phyloP scores from a whole-genome alignment of 2,888 invertebrate genomes.

The Colletes collaris region DNA sequence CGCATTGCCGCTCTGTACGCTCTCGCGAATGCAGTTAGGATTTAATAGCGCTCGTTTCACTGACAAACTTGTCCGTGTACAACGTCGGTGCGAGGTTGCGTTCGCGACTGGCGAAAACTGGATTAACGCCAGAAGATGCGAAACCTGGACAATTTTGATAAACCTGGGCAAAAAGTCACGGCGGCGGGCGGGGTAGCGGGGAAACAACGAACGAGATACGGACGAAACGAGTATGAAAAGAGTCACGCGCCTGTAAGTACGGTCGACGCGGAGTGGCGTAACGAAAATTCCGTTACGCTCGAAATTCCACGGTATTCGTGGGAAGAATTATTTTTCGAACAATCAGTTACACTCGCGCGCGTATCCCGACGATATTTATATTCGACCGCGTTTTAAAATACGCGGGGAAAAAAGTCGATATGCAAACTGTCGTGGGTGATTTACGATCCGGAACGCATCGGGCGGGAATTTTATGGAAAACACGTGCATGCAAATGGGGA shows the following conservation, averaged over 20 bases:
- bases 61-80: slow-evolving; percentile 74
- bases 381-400: slow-evolving; percentile 14
- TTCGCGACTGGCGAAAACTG: slow-evolving; percentile 69
- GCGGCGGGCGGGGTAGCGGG: neutral
- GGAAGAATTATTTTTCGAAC: slow-evolving; percentile 5
- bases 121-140: slow-evolving; percentile 74
- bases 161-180: slow-evolving; percentile 26
- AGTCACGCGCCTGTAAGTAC: too few species aligned
- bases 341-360: slow-evolving; percentile 1
- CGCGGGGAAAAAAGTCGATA: slow-evolving; percentile 32
- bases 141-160: slow-evolving; percentile 65
- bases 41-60: slow-evolving; percentile 76
- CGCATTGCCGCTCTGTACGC: slow-evolving; percentile 70
- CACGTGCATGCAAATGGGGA: slow-evolving; percentile 24
- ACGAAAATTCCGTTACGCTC: too few species aligned
- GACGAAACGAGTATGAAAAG: too few species aligned
- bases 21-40: slow-evolving; percentile 74
- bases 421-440: slow-evolving; percentile 37
- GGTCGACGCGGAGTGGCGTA: too few species aligned
- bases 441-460: slow-evolving; percentile 30
- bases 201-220: too few species aligned
- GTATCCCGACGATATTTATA: slow-evolving; percentile 23
- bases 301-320: too few species aligned
- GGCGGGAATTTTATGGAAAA: slow-evolving; percentile 32
- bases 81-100: slow-evolving; percentile 60